A percentile compares a stretch with the other conserved stretches of the same genome.
phyloP scores from a whole-genome alignment of 2,888 invertebrate genomes.

The Blastobasis lacticolella region DNA sequence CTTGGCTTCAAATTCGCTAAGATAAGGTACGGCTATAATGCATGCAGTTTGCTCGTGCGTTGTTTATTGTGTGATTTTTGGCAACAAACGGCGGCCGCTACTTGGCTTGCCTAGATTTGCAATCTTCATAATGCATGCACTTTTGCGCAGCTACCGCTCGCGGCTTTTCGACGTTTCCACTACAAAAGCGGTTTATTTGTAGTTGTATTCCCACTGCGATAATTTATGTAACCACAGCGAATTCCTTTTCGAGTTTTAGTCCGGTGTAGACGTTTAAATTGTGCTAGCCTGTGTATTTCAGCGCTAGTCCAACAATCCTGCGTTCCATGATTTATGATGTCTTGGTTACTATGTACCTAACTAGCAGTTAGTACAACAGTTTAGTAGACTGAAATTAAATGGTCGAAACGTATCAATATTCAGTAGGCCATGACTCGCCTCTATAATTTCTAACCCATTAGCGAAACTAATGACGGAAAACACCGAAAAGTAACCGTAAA shows the following conservation, averaged over 20 bases:
- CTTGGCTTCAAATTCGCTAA: constrained; percentile 73
- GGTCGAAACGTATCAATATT: too few species aligned
- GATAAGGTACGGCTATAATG: constrained; percentile 72
- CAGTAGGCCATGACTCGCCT: too few species aligned
- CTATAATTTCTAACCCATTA: too few species aligned
- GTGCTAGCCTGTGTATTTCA: too few species aligned
- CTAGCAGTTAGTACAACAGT: too few species aligned
- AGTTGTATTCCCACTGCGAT: not conserved
- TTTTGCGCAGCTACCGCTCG: constrained; percentile 52
- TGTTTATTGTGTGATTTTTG: constrained; percentile 74
- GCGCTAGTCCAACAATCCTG: too few species aligned
- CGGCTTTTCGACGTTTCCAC: constrained; percentile 32
- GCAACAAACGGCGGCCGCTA: constrained; percentile 60
- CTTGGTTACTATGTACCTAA: too few species aligned
- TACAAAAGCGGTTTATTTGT: constrained; percentile 24
- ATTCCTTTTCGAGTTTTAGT: not conserved
- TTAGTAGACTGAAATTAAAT: too few species aligned
- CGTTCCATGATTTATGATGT: too few species aligned
- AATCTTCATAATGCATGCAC: constrained; percentile 74
- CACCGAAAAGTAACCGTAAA: too few species aligned
- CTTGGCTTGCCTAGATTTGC: constrained; percentile 69
- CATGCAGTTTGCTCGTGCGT: constrained; percentile 67
- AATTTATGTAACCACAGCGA: not conserved
- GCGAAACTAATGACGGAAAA: too few species aligned
- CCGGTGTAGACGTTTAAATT: not conserved